Evolutionary conservation across 2,113 vertebrate species (phyloP), one percentile per base, ranked within the genome.

Genomic region (Upupa epops): DNA sequence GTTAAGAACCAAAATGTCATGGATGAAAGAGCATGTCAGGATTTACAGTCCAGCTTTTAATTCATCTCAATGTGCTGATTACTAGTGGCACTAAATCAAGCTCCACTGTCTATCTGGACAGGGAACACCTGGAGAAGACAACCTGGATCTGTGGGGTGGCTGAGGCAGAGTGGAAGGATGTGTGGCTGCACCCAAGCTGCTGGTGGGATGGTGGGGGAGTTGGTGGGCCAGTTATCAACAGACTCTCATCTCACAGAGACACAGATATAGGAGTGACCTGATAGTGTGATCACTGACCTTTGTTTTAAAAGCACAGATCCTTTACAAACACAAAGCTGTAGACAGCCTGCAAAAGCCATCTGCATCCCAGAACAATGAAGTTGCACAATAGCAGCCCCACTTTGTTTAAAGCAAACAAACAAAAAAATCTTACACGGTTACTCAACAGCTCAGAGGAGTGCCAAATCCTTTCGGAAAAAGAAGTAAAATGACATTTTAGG

Each of bases 391-490:
- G 64, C 58, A 85, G 79, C 78, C 79, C 71, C 64, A 58, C 93
- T 93, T 83, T 93, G 81, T 89, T 94, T 80, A 95, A 94, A 85
- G 89, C 88, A 96, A 96, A 91, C 86, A 96, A 96, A 85, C 48
- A 89, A 92, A 94, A 95, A 87, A 83, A 77, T 89, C 94, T 95
- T 88, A 58, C 83, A 56, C 68, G 59, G 88, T 96, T 96, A 96
- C 96, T 96, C 96, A 96, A 95, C 82, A 93, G 45, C 84, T 92
- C 52, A 74, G 54, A 45, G 71, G 34, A 92, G 48, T 40, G 89
- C 48, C 78, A 92, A 92, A 89, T 83, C 92, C 42, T 84, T 85
- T 70, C 21, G n/a, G 19, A 13, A 21, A 25, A 46, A 22, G 2
- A 37, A 65, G n/a, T 18, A 19, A 45, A 48, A 13, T 60, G n/a